Evolutionary conservation across 2,888 invertebrate genomes (phyloP), one percentile per base, ranked within the genome.

Genomic region (Bimastos eiseni): DNA sequence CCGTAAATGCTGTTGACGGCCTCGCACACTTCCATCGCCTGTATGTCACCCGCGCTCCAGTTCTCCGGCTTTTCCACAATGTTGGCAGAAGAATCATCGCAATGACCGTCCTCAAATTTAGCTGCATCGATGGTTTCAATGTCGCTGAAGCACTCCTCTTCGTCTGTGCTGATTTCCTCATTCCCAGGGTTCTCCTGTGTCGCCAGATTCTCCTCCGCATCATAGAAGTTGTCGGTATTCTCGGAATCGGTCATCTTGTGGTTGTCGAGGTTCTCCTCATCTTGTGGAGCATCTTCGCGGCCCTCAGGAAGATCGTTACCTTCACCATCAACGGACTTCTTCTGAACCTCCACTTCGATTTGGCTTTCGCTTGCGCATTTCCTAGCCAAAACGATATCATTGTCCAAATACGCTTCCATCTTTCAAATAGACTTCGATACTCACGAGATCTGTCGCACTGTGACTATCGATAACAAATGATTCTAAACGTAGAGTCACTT

Each of bases 21-120:
- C 17, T 70, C 70, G n/a, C 70, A 70, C n/a, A 70, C 70, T 70
- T 70, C 70, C 70, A 70, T 70, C 70, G 70, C 70, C 70, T 70
- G 70, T 13, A 70, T n/a, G 17, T n/a, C n/a, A 8, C 70, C 70
- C 13, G 30, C 70, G 2, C 11, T n/a, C 70, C 70, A 70, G 30
- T 70, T 8, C 70, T 70, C 70, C 70, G 70, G 70, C 70, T 70
- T 70, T 70, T 70, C 70, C 70, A 8, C n/a, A 17, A 70, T 30
- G 70, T n/a, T n/a, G 30, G n/a, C n/a, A 8, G 70, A 70, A 70
- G 70, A 70, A n/a, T 70, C 70, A 0, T n/a, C 70, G 17, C 8
- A 8, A 8, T n/a, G 70, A n/a, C 30, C 30, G 8, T 70, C 70
- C 70, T 70, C 70, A 8, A n/a, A n/a, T n/a, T 70, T 70, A 70